These are phyloP conservation scores for Phylloscopus collybita DNA, from an alignment of 2,797 vertebrate genomes.

Conservation along the genomic window DNA sequence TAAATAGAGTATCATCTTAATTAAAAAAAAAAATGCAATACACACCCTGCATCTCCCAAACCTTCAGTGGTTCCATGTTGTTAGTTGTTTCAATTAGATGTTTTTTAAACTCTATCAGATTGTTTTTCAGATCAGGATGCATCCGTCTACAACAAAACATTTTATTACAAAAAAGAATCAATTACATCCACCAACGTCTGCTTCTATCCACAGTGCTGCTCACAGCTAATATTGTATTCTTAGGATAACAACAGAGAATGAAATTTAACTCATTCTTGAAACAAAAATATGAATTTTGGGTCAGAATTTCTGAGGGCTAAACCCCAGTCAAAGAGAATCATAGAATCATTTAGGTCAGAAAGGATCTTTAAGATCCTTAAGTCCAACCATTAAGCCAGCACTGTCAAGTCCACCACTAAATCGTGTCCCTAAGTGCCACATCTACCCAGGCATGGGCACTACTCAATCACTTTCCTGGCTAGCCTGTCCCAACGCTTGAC, in stretches of 20 bases:
- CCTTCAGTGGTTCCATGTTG: slow-evolving; percentile 91
- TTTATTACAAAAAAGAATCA: background rate
- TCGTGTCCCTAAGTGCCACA: no score
- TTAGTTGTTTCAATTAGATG: slow-evolving; percentile 90
- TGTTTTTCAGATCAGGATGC: slow-evolving; percentile 86
- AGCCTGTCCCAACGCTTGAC: background rate
- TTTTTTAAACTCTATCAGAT: slow-evolving; percentile 86
- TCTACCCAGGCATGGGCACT: no score
- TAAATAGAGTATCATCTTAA: background rate
- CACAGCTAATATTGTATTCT: background rate
- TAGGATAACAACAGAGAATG: background rate
- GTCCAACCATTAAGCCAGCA: background rate
- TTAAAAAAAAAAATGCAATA: background rate
- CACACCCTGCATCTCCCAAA: slow-evolving; percentile 97
- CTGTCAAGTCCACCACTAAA: background rate
- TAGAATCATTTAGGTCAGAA: background rate
- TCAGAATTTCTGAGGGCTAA: background rate
- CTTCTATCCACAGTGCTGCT: background rate
- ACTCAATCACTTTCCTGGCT: background rate
- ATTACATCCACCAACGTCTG: background rate
- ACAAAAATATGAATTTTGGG: background rate
- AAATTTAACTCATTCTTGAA: background rate
- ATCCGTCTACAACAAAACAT: slow-evolving; percentile 79
- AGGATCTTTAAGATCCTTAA: background rate
- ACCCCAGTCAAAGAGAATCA: background rate